phyloP scores from a whole-genome alignment of 2,113 vertebrate species.

The Talpa occidentalis region DNA sequence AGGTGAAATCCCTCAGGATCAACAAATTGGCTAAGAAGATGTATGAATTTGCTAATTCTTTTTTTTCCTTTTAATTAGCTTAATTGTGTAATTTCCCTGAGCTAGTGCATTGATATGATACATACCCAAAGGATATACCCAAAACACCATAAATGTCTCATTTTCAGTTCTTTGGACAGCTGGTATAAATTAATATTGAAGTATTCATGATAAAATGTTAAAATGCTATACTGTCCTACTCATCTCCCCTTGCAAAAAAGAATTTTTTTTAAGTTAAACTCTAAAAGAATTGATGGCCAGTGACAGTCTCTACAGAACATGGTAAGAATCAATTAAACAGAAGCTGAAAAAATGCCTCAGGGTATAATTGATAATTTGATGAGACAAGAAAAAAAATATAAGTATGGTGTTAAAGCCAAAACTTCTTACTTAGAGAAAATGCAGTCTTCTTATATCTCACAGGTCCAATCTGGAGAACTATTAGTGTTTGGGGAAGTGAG shows the following conservation, averaged over 20 bases:
- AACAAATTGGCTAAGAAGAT: background rate
- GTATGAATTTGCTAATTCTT: background rate
- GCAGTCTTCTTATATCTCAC: background rate
- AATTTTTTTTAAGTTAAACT: background rate
- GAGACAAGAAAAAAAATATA: slow-evolving; percentile 36
- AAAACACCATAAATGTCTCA: background rate
- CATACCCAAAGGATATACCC: too few species aligned
- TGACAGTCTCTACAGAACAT: background rate
- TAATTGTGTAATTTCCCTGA: background rate
- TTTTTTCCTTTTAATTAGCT: background rate
- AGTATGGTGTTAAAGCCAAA: slow-evolving; percentile 39
- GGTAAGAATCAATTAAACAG: slow-evolving; percentile 29
- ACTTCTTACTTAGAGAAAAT: slow-evolving; percentile 53
- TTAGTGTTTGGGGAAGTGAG: background rate
- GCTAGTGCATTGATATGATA: background rate
- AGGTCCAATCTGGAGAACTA: slow-evolving; percentile 20
- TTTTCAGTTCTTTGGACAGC: background rate
- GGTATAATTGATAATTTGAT: slow-evolving; percentile 30
- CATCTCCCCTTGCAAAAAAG: background rate
- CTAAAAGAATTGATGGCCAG: background rate
- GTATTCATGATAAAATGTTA: background rate
- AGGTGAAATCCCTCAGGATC: background rate
- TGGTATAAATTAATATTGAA: background rate
- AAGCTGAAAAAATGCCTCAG: slow-evolving; percentile 18
- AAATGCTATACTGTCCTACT: background rate